Conservation (phyloP, 1,140 invertebrate genomes). For the Drosophila leontia region DNA sequence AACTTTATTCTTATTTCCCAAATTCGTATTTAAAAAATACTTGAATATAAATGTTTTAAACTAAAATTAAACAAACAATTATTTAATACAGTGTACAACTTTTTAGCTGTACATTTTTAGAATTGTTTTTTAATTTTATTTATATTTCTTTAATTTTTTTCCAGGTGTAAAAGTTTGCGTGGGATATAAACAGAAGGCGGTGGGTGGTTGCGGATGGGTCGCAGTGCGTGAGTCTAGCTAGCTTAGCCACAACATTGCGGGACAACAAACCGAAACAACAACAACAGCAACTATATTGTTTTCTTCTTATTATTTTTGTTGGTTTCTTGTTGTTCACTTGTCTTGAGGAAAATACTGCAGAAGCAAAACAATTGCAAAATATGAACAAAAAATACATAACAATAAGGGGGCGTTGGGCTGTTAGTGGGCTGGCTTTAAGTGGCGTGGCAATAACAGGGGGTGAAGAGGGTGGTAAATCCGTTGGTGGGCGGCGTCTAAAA, state of each 20-base stretch:
- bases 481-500: conserved; percentile 32
- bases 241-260: conserved; percentile 68
- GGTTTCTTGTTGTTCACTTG: conserved; percentile 53
- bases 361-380: conserved; percentile 80
- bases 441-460: too few species aligned
- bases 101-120: too few species aligned
- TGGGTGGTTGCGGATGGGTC: conserved; percentile 12
- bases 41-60: neutral
- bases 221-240: conserved; percentile 39
- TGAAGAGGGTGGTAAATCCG: conserved; percentile 2
- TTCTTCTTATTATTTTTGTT: conserved; percentile 41
- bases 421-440: neutral
- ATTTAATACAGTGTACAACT: neutral
- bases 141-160: neutral
- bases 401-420: conserved; percentile 1
- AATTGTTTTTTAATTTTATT: neutral
- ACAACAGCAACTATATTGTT: conserved; percentile 22
- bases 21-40: neutral
- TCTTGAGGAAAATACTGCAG: conserved; percentile 77
- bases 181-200: neutral
- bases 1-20: too few species aligned
- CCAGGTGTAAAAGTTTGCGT: conserved; percentile 10
- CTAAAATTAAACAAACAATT: neutral
- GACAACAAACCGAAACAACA: conserved; percentile 44
- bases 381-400: conserved; percentile 68